phyloP scores from a whole-genome alignment of 1,140 invertebrate species.

The Hylyphantes graminicola region DNA sequence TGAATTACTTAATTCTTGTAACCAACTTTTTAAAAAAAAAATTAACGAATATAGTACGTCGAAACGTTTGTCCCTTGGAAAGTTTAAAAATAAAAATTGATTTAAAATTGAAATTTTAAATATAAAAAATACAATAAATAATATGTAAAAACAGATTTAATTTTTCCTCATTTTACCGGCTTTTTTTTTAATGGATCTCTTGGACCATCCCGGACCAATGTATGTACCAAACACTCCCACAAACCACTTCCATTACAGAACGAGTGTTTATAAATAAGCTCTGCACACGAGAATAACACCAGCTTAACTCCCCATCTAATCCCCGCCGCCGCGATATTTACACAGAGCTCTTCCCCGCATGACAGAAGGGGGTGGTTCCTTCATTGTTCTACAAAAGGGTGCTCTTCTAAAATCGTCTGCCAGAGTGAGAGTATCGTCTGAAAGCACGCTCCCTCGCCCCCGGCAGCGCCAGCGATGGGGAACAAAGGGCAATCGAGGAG shows the following conservation, averaged over 20 bases:
- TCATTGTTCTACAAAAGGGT: neutral
- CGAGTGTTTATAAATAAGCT: constrained; percentile 17
- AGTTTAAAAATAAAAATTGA: no score
- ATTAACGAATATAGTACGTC: no score
- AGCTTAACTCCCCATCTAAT: constrained; percentile 15
- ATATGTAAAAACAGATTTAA: no score
- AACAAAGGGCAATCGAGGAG: neutral
- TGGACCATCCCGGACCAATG: neutral
- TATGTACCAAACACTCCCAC: neutral
- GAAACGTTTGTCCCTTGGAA: no score
- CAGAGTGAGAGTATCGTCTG: neutral
- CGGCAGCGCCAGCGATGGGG: neutral
- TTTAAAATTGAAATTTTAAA: no score
- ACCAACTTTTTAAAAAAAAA: no score
- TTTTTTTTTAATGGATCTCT: no score
- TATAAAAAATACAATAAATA: no score
- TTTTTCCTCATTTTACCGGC: no score
- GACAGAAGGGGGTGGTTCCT: constrained; percentile 7
- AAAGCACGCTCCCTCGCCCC: constrained; percentile 4
- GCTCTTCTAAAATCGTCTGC: constrained; percentile 6
- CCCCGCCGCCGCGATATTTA: constrained; percentile 32
- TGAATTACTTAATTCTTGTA: no score
- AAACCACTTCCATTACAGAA: neutral
- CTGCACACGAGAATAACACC: constrained; percentile 22
- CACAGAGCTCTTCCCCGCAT: constrained; percentile 23